Evolutionary conservation across 2,888 invertebrate species (phyloP).

Genomic region (Platycheirus albimanus): DNA sequence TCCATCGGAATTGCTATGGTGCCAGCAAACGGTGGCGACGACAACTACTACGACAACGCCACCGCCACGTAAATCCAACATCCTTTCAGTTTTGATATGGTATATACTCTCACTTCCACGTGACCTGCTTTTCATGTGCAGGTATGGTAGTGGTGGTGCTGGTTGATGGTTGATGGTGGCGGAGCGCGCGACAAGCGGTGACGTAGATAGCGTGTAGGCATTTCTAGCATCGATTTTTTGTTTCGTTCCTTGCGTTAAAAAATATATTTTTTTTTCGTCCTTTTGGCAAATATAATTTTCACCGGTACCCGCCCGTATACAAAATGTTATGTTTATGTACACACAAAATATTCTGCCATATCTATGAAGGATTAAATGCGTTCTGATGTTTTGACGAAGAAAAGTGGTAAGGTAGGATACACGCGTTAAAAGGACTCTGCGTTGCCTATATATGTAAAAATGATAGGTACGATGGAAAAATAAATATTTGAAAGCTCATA

Average conservation of each 20-base stretch:
- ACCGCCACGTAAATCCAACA: constrained; percentile 2
- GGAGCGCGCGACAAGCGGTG: background rate
- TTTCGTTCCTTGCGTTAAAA: background rate
- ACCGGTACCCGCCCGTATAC: constrained; percentile 23
- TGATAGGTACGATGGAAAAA: constrained; percentile 69
- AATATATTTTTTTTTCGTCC: constrained; percentile 24
- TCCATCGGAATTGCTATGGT: constrained; percentile 4
- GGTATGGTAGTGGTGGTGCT: background rate
- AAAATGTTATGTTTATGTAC: background rate
- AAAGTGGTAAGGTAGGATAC: constrained; percentile 1
- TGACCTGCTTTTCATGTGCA: constrained; percentile 57
- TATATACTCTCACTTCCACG: constrained; percentile 21
- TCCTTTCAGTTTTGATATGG: constrained; percentile 39
- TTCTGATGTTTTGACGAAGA: constrained; percentile 21
- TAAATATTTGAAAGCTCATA: constrained; percentile 74
- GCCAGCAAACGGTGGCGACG: constrained; percentile 1
- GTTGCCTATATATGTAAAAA: constrained; percentile 48
- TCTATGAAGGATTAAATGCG: constrained; percentile 61
- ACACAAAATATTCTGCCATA: constrained; percentile 3
- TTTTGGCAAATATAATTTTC: constrained; percentile 51
- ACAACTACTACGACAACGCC: constrained; percentile 2
- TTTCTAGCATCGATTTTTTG: constrained; percentile 48
- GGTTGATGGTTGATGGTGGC: too few species aligned
- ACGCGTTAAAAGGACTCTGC: constrained; percentile 33
- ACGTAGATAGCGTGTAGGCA: constrained; percentile 34